These are phyloP conservation scores for Leucophora obtusa DNA, from an alignment of 2,888 invertebrate genomes.

Conservation along the genomic window DNA sequence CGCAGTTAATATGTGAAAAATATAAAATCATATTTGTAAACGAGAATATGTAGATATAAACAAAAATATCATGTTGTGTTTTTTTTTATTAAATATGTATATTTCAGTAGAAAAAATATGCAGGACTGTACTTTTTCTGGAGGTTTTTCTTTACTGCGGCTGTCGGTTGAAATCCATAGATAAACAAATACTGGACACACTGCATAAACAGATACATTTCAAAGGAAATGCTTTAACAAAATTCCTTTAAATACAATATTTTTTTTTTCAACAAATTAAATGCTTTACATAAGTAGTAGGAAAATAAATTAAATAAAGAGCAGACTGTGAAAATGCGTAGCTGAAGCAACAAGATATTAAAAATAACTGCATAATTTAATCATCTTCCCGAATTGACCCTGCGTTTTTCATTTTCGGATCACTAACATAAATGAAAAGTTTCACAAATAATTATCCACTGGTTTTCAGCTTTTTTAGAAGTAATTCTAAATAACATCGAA, in stretches of 20 bases:
- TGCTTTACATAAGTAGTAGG: no score
- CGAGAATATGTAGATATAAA: slow-evolving; percentile 39
- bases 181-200: slow-evolving; percentile 35
- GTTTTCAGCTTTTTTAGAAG: no score
- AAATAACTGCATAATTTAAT: no score
- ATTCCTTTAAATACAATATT: background rate
- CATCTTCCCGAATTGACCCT: no score
- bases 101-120: slow-evolving; percentile 18
- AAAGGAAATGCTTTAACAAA: slow-evolving; percentile 19
- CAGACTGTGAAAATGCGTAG: no score
- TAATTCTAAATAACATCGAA: no score
- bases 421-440: no score
- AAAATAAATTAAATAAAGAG: no score
- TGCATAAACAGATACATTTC: slow-evolving; percentile 36
- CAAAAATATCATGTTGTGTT: slow-evolving; percentile 10
- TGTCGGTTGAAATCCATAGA: slow-evolving; percentile 18
- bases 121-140: slow-evolving; percentile 24
- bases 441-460: no score
- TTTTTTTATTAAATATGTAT: slow-evolving; percentile 28
- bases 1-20: background rate
- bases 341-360: no score
- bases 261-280: background rate
- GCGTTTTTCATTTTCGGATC: no score
- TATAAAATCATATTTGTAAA: slow-evolving; percentile 11
- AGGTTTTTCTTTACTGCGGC: background rate